Conservation (phyloP, 2,797 vertebrate genomes). For the Ispidina lecontei region DNA sequence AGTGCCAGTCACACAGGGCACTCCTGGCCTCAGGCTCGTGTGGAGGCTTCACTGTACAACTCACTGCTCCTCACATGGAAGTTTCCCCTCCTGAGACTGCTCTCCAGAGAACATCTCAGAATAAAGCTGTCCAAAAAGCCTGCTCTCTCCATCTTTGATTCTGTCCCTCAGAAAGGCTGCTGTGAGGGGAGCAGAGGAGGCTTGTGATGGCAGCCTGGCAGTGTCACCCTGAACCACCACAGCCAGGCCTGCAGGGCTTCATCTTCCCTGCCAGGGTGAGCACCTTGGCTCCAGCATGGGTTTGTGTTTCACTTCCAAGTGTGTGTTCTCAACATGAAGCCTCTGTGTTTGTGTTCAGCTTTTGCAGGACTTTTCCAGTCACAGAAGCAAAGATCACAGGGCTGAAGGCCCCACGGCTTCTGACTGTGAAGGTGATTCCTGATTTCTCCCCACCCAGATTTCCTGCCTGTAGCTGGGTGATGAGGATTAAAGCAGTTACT, state of each 20-base stretch:
- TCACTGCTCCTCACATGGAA: rapidly evolving
- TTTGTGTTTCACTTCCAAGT: not conserved
- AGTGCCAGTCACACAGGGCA: no score
- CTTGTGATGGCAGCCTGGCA: not conserved
- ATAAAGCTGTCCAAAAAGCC: constrained; percentile 23
- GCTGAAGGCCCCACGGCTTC: not conserved
- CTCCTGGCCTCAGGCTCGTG: not conserved
- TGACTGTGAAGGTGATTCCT: not conserved
- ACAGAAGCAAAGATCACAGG: not conserved
- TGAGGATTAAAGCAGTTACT: constrained; percentile 40
- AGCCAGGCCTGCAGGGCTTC: rapidly evolving
- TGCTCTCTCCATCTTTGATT: not conserved
- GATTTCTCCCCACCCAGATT: not conserved
- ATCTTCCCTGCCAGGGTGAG: not conserved
- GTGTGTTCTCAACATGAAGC: not conserved
- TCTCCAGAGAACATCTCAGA: constrained; percentile 21
- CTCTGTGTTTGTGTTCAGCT: not conserved
- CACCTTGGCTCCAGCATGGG: not conserved
- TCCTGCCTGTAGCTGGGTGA: not conserved
- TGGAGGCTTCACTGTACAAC: not conserved
- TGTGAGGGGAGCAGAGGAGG: not conserved
- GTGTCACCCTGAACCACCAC: rapidly evolving
- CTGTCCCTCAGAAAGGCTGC: not conserved
- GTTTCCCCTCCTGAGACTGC: not conserved
- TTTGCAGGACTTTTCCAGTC: not conserved